phyloP scores from a whole-genome alignment of 2,797 vertebrate genomes.

The Alauda arvensis region DNA sequence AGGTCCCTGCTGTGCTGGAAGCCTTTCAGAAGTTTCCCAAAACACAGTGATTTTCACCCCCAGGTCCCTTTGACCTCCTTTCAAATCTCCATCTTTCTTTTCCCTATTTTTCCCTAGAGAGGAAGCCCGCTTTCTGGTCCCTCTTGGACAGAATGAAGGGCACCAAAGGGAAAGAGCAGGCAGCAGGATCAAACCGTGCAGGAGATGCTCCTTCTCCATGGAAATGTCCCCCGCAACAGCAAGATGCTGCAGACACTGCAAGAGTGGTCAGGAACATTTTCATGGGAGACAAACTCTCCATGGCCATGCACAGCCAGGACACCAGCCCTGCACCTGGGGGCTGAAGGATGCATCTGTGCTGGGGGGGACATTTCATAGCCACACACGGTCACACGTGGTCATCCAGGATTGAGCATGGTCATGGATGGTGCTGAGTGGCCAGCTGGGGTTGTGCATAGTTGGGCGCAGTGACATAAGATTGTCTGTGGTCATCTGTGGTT shows the following conservation, averaged over 20 bases:
- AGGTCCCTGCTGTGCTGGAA: neutral
- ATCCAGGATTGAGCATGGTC: accelerated
- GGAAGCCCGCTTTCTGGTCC: accelerated
- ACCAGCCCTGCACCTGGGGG: neutral
- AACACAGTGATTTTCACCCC: neutral
- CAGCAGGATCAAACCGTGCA: neutral
- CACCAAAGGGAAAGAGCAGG: neutral
- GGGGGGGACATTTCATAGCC: neutral
- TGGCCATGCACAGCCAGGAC: accelerated
- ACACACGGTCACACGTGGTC: accelerated
- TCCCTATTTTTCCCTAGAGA: neutral
- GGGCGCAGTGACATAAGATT: accelerated
- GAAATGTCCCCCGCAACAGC: too few relatives aligned
- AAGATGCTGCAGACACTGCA: neutral
- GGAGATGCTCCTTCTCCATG: neutral
- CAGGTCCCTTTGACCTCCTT: neutral
- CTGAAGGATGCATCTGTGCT: neutral
- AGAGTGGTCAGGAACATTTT: too few relatives aligned
- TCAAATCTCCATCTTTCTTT: neutral
- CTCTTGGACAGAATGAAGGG: neutral
- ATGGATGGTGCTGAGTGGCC: too few relatives aligned
- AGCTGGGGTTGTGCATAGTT: accelerated
- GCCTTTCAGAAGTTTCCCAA: neutral
- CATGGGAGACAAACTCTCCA: neutral
- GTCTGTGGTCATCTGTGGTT: too few relatives aligned